Conservation (phyloP, 2,888 invertebrate genomes). For the Scaptodrosophila latifasciaeformis region DNA sequence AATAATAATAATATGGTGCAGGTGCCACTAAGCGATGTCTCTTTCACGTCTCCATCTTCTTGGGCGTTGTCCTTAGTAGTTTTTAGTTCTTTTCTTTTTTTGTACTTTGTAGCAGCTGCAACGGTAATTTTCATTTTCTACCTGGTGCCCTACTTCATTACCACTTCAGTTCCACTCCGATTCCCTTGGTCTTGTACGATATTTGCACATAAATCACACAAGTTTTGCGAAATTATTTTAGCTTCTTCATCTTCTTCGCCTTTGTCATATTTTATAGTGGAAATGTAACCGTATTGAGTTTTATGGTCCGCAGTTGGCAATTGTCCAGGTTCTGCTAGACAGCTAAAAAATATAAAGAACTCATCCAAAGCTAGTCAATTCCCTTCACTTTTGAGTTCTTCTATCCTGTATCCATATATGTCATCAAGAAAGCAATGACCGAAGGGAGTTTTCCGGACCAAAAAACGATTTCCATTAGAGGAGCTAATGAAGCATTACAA, state of each 20-base stretch:
- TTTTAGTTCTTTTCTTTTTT: constrained; percentile 28
- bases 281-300: constrained; percentile 18
- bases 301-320: constrained; percentile 11
- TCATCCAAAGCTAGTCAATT: neutral
- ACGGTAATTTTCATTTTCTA: constrained; percentile 47
- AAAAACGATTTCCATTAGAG: constrained; percentile 59
- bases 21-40: neutral
- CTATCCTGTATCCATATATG: too few relatives aligned
- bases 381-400: neutral
- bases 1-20: neutral
- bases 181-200: constrained; percentile 48
- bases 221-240: constrained; percentile 53
- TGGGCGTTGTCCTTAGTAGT: too few relatives aligned
- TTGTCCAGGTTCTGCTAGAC: too few relatives aligned
- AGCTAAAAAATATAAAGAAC: too few relatives aligned
- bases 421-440: too few relatives aligned
- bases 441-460: constrained; percentile 10
- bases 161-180: constrained; percentile 30
- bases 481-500: constrained; percentile 69
- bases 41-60: constrained; percentile 30
- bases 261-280: constrained; percentile 26
- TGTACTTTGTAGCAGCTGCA: constrained; percentile 53
- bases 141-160: constrained; percentile 53
- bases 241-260: constrained; percentile 28
- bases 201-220: constrained; percentile 65